phyloP scores from a whole-genome alignment of 2,113 vertebrate species.

The Nerophis lumbriciformis region DNA sequence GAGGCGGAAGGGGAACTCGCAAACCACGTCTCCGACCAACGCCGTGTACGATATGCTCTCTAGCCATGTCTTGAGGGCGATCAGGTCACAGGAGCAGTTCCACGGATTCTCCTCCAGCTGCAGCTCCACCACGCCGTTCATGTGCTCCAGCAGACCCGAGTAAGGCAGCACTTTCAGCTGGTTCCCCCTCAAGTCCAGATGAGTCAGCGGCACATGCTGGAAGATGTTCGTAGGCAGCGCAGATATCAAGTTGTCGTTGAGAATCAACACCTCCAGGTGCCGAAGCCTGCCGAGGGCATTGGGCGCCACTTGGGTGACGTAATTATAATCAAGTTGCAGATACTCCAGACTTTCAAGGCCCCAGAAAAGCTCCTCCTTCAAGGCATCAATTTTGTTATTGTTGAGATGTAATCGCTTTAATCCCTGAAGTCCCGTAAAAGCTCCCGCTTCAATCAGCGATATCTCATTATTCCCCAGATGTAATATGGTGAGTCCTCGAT shows the following conservation, averaged over 20 bases:
- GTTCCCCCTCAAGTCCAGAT: conserved; percentile 94
- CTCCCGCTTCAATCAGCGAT: conserved; percentile 87
- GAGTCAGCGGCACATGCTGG: conserved; percentile 91
- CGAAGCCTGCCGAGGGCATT: conserved; percentile 84
- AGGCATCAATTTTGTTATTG: conserved; percentile 91
- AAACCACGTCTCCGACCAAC: conserved; percentile 93
- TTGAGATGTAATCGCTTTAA: conserved; percentile 91
- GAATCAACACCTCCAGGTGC: conserved; percentile 90
- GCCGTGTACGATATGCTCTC: conserved; percentile 95
- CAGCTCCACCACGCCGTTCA: conserved; percentile 92
- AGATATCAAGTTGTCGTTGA: conserved; percentile 96
- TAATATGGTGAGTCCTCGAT: conserved; percentile 88
- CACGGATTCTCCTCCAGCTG: conserved; percentile 97
- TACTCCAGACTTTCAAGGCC: conserved; percentile 95
- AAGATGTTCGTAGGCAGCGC: conserved; percentile 88
- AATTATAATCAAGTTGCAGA: conserved; percentile 97
- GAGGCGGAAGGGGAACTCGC: conserved; percentile 93
- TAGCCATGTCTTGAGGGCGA: conserved; percentile 93
- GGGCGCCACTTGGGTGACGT: conserved; percentile 86
- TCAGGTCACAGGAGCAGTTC: conserved; percentile 97
- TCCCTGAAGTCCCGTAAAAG: conserved; percentile 89
- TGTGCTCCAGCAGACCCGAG: conserved; percentile 89
- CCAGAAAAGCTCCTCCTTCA: conserved; percentile 88
- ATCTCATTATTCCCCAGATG: conserved; percentile 94
- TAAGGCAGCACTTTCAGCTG: conserved; percentile 91